Evolutionary conservation across 1,140 invertebrate genomes (phyloP).

Genomic region (Conopomorpha cramerella): DNA sequence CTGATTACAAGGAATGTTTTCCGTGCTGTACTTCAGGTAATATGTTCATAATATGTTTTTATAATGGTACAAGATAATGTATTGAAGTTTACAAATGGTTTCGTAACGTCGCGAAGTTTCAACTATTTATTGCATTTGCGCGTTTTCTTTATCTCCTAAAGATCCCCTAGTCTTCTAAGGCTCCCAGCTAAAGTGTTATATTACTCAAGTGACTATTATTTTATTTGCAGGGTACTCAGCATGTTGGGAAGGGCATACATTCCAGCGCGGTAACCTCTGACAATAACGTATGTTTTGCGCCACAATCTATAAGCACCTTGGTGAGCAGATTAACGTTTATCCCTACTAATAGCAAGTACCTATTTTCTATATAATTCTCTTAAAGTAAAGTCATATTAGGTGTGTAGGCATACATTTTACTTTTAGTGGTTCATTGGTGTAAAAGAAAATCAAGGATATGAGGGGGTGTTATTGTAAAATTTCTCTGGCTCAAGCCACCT

Average conservation of each 20-base stretch:
- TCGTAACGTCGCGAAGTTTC: constrained; percentile 44
- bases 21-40: constrained; percentile 37
- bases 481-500: too few relatives aligned
- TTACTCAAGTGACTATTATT: too few relatives aligned
- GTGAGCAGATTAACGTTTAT: constrained; percentile 47
- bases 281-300: constrained; percentile 50
- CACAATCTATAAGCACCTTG: constrained; percentile 32
- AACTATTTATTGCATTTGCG: too few relatives aligned
- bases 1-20: constrained; percentile 31
- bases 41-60: background rate
- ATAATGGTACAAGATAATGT: constrained; percentile 1
- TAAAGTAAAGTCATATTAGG: too few relatives aligned
- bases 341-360: constrained; percentile 28
- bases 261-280: constrained; percentile 41
- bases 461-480: too few relatives aligned
- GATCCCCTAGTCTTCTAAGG: too few relatives aligned
- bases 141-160: too few relatives aligned
- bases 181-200: too few relatives aligned
- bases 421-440: too few relatives aligned
- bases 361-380: too few relatives aligned
- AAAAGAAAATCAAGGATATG: too few relatives aligned
- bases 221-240: constrained; percentile 42
- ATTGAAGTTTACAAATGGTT: constrained; percentile 15
- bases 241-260: constrained; percentile 40
- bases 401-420: too few relatives aligned